Base-by-base conservation (phyloP, 2,113 vertebrate genomes). In the Uria aalge region DNA sequence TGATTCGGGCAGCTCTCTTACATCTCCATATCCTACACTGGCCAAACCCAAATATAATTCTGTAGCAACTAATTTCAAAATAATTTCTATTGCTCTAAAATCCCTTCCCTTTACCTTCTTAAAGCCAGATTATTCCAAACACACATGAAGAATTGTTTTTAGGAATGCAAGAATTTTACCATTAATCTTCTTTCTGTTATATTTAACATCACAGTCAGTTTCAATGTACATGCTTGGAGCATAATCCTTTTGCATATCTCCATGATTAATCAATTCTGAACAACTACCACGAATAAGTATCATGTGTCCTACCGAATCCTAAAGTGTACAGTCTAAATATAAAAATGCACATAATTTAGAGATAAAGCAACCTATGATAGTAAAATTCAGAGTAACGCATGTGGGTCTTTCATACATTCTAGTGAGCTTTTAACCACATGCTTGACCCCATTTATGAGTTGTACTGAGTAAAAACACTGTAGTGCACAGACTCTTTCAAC, bases 1-100 rank as follows among this genome's bases (percentile, higher is more conserved):
- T 8, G 11, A 60, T 21, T n/a, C 1, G 0, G 10, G n/a, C 1
- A 2, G 38, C 45, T 50, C 20, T 48, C 43, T 67, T 27, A 17
- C 5, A n/a, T 24, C 40, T 36, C 53, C 26, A 7, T 43, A 41
- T 4, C 30, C 38, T 38, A 32, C 15, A 16, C 3, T 19, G 30
- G 18, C 24, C 71, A 81, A 67, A 41, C 2, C 17, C 63, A 63
- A 85, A 38, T 6, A 45, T 5, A 62, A 20, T 32, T 40, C 48
- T 55, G 6, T 45, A 62, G 16, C 41, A 32, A 21, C 20, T 73
- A 18, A 63, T 85, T 77, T 43, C 22, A 81, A 4, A 90, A 68
- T 22, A 47, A 76, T 26, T 92, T 80, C 40, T n/a, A 12, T 24
- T 67, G 38, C 41, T 81, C 30, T 2, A 56, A 89, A 88, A 50